These are phyloP conservation scores for human DNA, from an alignment of 2,113 vertebrate genomes.

Conservation along the genomic window DNA sequence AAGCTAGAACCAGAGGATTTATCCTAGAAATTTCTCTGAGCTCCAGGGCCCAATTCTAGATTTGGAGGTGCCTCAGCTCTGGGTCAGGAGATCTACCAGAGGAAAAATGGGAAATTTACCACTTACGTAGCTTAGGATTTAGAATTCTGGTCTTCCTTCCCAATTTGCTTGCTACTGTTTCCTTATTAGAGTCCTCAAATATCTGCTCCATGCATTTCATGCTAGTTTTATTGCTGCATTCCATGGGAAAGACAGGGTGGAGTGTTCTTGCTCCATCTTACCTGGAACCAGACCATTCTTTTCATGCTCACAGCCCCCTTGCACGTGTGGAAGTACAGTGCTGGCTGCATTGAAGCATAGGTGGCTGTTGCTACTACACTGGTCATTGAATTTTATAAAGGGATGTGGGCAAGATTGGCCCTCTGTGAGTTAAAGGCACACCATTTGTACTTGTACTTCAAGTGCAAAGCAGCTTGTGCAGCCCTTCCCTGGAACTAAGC, in stretches of 20 bases:
- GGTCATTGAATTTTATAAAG: background rate
- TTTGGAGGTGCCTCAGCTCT: too few species aligned
- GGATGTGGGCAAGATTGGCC: too few species aligned
- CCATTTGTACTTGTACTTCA: too few species aligned
- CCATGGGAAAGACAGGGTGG: too few species aligned
- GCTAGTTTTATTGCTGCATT: too few species aligned
- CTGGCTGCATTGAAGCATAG: too few species aligned
- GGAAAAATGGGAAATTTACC: background rate
- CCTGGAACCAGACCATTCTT: background rate
- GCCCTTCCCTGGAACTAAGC: too few species aligned
- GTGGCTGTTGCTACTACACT: too few species aligned
- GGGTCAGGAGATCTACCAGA: background rate
- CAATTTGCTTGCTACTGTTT: background rate
- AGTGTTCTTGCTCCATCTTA: background rate
- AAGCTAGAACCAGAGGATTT: background rate
- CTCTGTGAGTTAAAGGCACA: too few species aligned
- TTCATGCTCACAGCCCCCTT: too few species aligned
- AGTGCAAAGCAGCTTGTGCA: too few species aligned
- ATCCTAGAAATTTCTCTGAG: background rate
- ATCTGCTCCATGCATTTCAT: background rate
- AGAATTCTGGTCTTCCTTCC: background rate
- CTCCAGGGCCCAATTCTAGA: background rate
- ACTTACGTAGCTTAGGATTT: background rate
- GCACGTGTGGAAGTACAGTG: background rate
- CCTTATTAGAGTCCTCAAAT: background rate